Evolutionary conservation across 2,113 vertebrate genomes (phyloP), one percentile per base, ranked within the genome.

Genomic region (Himantopus leucocephalus): DNA sequence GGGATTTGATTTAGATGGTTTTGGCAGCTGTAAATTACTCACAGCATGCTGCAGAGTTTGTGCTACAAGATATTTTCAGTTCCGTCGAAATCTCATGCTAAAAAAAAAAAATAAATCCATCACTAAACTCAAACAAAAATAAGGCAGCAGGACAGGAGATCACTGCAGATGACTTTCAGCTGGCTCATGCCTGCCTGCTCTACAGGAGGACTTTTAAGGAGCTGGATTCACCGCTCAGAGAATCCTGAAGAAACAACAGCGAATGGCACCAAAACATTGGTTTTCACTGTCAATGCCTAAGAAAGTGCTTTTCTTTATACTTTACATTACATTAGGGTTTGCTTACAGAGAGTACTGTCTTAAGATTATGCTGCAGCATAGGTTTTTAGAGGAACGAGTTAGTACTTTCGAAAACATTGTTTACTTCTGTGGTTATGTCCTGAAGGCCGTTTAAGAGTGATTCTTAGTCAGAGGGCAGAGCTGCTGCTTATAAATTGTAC

Each of bases 1-100:
- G 96, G 94, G 96, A 94, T 89, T 96, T 82, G 94, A 85, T 95
- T 96, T 88, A 85, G 95, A 97, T 93, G 91, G 74, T 89, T 97
- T 97, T 97, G 97, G 96, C 97, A 97, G 96, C 96, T 96, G 94
- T 96, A 96, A 97, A 96, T 96, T 94, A 88, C 96, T 96, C 94
- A 78, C 96, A 96, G 97, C 94, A 84, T 94, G 97, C 88, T 95
- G 94, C 83, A 62, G 90, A 91, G 88, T 88, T 95, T 95, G 66
- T 78, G 89, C 91, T 94, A 71, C 1, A 63, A 95, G 96, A 95
- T 97, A 94, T 97, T 97, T 97, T 96, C 93, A 96, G 94, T 97
- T 96, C 92, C 37, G 8, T 91, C 60, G 48, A 96, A 97, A 96
- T 96, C 91, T 95, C 84, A 74, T 84, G 87, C 88, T 96, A 92